Evolutionary conservation across 2,888 invertebrate species (phyloP), one percentile per base, ranked within the genome.

Genomic region (Erebia ligea): DNA sequence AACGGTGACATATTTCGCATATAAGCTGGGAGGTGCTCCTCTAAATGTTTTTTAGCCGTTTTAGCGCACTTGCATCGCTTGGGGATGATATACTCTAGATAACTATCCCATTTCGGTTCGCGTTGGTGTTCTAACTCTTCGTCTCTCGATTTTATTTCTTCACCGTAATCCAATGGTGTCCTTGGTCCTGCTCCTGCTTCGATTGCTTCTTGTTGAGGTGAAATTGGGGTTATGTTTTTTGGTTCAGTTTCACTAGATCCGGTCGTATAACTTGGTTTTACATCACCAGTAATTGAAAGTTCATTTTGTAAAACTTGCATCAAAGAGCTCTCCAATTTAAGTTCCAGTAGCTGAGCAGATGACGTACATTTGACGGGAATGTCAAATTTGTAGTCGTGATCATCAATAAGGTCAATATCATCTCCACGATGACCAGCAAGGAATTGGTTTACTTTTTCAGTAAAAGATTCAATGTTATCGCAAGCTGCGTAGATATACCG

Each of bases 41-140:
- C 58, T 50, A 91, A 81, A 78, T 87, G 82, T 75, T 90, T 89
- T 75, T 90, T 90, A 2, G 84, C 86, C 61, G 67, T 79, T 77
- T 85, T 87, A 3, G 80, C 76, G 76, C 92, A 91, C 57, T 75
- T 75, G 66, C 90, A 92, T 65, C 75, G 82, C 56, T 75, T 82
- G 1, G 90, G 83, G 57, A 80, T 72, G 1, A 87, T 74, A 63
- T 83, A 89, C 59, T 84, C 73, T 42, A 89, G 75, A 74, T 87
- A 92, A 62, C 86, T 87, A 8, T 87, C 84, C 82, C 84, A 85
- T 79, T 90, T 91, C 3, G 91, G 90, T 76, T 90, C 88, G 19
- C 88, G 84, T 74, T 83, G 80, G 67, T 89, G 86, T 10, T 75
- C 65, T 19, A 89, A 73, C 74, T 88, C 86, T 0, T 73, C 69